These are phyloP conservation scores for Heliocidaris erythrogramma DNA, from an alignment of 35 echinoderm and acorn worm species.

Conservation along the genomic window DNA sequence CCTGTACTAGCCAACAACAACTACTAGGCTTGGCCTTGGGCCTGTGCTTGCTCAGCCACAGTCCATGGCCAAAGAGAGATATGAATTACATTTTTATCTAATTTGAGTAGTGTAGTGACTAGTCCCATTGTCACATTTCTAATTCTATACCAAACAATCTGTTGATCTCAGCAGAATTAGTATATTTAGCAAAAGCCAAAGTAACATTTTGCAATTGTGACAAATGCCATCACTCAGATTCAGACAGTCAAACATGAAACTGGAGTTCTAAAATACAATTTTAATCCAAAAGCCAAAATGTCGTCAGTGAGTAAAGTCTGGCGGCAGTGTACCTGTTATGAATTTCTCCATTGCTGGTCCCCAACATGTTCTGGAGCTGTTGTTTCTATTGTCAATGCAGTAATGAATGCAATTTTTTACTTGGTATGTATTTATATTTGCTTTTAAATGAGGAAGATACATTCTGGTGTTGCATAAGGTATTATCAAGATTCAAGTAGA, in stretches of 20 bases:
- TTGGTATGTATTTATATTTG: neutral
- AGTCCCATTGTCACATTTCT: neutral
- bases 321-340: neutral
- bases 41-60: neutral
- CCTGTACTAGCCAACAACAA: no score
- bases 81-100: neutral
- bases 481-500: no score
- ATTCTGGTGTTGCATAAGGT: no score
- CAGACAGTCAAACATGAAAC: no score
- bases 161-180: neutral
- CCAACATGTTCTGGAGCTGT: neutral
- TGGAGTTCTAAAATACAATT: neutral
- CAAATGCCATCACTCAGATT: no score
- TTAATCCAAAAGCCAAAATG: neutral
- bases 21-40: neutral
- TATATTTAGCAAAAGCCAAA: no score
- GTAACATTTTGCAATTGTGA: neutral
- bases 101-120: neutral
- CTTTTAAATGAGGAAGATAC: no score
- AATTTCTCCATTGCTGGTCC: neutral
- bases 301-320: neutral
- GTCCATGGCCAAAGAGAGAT: neutral
- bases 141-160: neutral
- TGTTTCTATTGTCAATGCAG: neutral
- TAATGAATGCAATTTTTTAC: neutral